Percentiles rank a stretch among this genome's conserved stretches.
phyloP scores from a whole-genome alignment of 2,113 vertebrate species.

The Otocyon megalotis region DNA sequence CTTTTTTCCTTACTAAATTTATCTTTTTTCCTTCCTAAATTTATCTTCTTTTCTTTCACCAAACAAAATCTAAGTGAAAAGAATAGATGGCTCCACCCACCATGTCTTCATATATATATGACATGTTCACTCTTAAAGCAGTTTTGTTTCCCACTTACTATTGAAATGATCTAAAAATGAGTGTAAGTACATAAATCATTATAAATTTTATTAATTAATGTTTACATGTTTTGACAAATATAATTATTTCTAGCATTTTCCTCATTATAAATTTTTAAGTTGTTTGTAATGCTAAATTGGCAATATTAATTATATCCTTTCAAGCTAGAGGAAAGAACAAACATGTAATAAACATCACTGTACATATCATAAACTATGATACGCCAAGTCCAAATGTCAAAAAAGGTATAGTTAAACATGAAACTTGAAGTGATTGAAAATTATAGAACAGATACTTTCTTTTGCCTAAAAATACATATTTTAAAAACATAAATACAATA shows the following conservation, averaged over 20 bases:
- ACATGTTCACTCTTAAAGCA: not conserved
- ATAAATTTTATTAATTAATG: constrained; percentile 51
- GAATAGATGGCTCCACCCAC: not conserved
- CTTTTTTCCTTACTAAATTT: not conserved
- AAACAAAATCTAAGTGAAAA: not conserved
- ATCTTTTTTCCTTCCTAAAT: not conserved
- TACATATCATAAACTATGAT: not conserved
- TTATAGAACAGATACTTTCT: not conserved
- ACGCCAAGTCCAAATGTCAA: constrained; percentile 26
- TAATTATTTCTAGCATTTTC: constrained; percentile 55
- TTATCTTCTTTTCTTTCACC: not conserved
- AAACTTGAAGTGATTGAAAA: constrained; percentile 38
- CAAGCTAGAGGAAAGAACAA: constrained; percentile 56
- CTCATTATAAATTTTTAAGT: constrained; percentile 52
- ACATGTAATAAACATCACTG: not conserved
- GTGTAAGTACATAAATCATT: not conserved
- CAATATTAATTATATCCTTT: constrained; percentile 54
- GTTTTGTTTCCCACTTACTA: not conserved
- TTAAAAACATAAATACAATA: constrained; percentile 43
- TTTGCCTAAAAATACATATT: constrained; percentile 47
- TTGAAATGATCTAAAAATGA: constrained; percentile 23
- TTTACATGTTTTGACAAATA: constrained; percentile 63
- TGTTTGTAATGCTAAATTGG: constrained; percentile 54
- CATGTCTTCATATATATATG: not conserved
- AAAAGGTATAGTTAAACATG: not conserved